A percentile compares a stretch with the other conserved stretches of the same genome.
Evolutionary conservation across 2,888 invertebrate species (phyloP).

Genomic region (Spilarctia lutea): DNA sequence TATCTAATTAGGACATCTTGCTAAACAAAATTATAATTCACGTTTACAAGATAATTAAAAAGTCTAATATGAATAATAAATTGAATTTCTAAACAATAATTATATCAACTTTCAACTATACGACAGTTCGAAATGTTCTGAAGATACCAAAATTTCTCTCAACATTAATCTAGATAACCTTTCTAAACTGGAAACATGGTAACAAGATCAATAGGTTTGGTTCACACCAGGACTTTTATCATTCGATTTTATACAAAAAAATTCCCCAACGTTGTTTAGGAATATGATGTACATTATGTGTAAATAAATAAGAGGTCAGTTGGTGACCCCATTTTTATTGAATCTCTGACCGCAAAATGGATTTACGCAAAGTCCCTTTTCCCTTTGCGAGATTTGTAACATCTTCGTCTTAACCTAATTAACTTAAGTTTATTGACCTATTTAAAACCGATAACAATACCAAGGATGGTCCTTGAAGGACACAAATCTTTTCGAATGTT

Average conservation of each 20-base stretch:
- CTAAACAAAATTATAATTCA: slow-evolving; percentile 3
- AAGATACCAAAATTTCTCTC: slow-evolving; percentile 37
- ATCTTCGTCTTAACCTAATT: background rate
- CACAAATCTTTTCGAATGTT: background rate
- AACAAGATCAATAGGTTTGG: slow-evolving; percentile 10
- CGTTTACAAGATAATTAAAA: slow-evolving; percentile 9
- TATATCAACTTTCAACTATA: slow-evolving; percentile 30
- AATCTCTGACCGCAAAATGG: background rate
- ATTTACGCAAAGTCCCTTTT: background rate
- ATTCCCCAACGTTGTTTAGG: background rate
- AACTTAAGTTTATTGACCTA: background rate
- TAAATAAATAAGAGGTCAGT: background rate
- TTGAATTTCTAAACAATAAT: slow-evolving; percentile 10
- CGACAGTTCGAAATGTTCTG: slow-evolving; percentile 28
- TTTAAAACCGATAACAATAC: background rate
- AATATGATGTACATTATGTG: background rate
- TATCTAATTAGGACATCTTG: slow-evolving; percentile 12
- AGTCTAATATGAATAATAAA: slow-evolving; percentile 11
- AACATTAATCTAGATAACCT: slow-evolving; percentile 25
- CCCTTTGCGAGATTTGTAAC: background rate
- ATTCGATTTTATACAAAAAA: background rate
- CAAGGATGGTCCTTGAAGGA: background rate
- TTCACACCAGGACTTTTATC: slow-evolving; percentile 17
- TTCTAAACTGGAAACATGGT: slow-evolving; percentile 17
- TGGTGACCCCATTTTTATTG: background rate